These are phyloP conservation scores for Drosophila lini DNA, from an alignment of 1,140 invertebrate genomes.

Conservation along the genomic window DNA sequence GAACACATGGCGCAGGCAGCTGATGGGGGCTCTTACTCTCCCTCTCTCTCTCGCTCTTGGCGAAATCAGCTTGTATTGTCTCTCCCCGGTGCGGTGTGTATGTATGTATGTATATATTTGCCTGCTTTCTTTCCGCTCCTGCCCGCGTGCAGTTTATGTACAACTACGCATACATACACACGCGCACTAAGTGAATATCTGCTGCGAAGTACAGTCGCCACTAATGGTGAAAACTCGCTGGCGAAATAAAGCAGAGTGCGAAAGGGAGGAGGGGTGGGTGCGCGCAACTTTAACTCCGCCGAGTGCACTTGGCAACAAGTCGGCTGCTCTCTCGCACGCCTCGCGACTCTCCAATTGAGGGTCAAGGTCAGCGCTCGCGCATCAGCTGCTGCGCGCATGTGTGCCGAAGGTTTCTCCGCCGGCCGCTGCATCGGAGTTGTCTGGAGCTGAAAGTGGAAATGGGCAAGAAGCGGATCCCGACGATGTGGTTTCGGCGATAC, in stretches of 20 bases:
- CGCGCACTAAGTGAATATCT: slow-evolving; percentile 38
- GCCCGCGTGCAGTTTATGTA: slow-evolving; percentile 51
- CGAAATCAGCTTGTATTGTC: slow-evolving; percentile 58
- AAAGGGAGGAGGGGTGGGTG: slow-evolving; percentile 12
- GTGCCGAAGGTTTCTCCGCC: slow-evolving; percentile 29
- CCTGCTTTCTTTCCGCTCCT: slow-evolving; percentile 63
- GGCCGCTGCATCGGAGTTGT: slow-evolving; percentile 26
- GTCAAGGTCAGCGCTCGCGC: slow-evolving; percentile 73
- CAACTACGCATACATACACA: slow-evolving; percentile 31
- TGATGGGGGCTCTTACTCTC: slow-evolving; percentile 39
- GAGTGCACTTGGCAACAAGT: slow-evolving; percentile 79
- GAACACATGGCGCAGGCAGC: slow-evolving; percentile 62
- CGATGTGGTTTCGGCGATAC: slow-evolving; percentile 8
- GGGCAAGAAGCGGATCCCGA: slow-evolving; percentile 11
- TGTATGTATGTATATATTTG: slow-evolving; percentile 18
- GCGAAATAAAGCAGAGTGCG: slow-evolving; percentile 26
- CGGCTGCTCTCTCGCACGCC: slow-evolving; percentile 5
- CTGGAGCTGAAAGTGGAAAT: slow-evolving; percentile 17
- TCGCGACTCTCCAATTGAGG: slow-evolving; percentile 66
- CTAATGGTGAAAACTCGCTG: slow-evolving; percentile 75
- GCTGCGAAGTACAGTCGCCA: slow-evolving; percentile 69
- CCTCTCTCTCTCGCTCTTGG: slow-evolving; percentile 25
- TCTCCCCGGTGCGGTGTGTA: slow-evolving; percentile 18
- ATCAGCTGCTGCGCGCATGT: slow-evolving; percentile 81
- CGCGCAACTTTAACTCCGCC: slow-evolving; percentile 62